These are phyloP conservation scores for Umimayanthus chanpuru DNA, from an alignment of 92 coral and sea anemone species.

Conservation along the genomic window DNA sequence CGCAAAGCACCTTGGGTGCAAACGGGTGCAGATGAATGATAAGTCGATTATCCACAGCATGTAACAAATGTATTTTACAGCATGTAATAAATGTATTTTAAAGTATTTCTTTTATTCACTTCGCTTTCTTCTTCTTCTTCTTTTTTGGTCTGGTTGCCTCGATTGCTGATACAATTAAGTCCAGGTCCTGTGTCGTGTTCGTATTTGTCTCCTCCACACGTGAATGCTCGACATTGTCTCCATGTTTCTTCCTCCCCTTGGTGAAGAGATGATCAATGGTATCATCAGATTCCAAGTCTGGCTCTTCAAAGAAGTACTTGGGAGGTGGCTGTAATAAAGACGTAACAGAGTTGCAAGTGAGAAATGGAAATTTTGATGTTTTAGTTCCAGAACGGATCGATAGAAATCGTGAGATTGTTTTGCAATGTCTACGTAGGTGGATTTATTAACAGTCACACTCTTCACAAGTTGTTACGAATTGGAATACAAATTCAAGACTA, in stretches of 20 bases:
- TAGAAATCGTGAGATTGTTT: too few species aligned
- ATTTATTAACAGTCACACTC: too few species aligned
- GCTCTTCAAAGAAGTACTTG: neutral
- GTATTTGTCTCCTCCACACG: neutral
- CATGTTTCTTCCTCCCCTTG: neutral
- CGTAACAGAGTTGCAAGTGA: neutral
- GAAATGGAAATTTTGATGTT: too few species aligned
- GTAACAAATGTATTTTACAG: too few species aligned
- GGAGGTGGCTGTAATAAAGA: slow-evolving; percentile 9
- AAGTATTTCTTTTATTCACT: neutral
- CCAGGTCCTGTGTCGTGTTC: neutral
- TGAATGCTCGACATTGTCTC: neutral
- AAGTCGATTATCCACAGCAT: neutral
- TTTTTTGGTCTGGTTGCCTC: slow-evolving; percentile 32
- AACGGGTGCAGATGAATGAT: too few species aligned
- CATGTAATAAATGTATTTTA: too few species aligned
- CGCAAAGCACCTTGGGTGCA: neutral
- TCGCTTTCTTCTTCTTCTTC: slow-evolving; percentile 13
- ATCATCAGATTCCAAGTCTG: neutral
- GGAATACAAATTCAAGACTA: too few species aligned
- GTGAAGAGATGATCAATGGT: neutral
- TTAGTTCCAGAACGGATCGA: too few species aligned
- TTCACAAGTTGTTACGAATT: too few species aligned
- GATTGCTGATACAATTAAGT: neutral
- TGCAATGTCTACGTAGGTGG: neutral